These are phyloP conservation scores for Galerucella nymphaeae DNA, from an alignment of 2,888 invertebrate genomes.

Conservation along the genomic window DNA sequence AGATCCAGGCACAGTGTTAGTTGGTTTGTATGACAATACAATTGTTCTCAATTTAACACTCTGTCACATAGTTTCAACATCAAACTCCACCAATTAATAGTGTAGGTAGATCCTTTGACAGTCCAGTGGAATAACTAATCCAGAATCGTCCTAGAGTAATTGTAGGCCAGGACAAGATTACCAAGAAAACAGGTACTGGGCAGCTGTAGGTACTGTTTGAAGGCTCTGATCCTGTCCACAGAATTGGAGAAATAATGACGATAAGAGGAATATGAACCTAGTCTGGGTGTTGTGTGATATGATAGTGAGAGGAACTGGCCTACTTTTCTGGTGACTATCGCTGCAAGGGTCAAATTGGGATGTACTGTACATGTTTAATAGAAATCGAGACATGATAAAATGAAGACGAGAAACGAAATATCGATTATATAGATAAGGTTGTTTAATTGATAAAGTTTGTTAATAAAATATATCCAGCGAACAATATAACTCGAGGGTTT, in stretches of 20 bases:
- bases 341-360: neutral
- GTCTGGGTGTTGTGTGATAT: neutral
- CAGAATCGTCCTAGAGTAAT: neutral
- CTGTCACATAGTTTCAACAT: conserved; percentile 43
- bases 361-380: neutral
- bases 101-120: conserved; percentile 37
- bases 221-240: no score
- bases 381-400: neutral
- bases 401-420: neutral
- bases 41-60: conserved; percentile 45
- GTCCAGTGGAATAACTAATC: conserved; percentile 10
- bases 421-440: neutral
- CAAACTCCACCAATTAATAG: conserved; percentile 45
- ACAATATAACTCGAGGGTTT: no score
- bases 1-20: conserved; percentile 6
- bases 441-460: neutral
- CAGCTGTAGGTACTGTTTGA: no score
- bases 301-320: neutral
- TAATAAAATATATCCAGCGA: neutral
- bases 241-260: no score
- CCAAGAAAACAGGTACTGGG: no score
- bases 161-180: neutral
- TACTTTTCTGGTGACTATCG: neutral
- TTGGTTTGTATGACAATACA: conserved; percentile 21
- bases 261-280: no score